Evolutionary conservation across 2,797 vertebrate genomes (phyloP).

Genomic region (Tadarida brasiliensis): DNA sequence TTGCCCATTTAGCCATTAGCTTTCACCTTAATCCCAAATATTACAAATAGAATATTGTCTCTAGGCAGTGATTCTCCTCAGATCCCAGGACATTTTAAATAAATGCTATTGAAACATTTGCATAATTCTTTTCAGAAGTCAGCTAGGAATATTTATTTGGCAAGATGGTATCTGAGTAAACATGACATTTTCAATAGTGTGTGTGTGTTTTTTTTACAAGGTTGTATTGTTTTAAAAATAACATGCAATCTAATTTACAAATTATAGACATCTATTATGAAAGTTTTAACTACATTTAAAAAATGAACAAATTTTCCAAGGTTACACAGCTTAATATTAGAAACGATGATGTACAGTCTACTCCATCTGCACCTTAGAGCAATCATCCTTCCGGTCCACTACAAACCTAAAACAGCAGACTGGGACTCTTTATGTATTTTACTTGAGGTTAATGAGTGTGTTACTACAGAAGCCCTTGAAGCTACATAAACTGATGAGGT

Average conservation of each 20-base stretch:
- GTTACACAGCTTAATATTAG: neutral
- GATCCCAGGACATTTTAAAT: constrained; percentile 7
- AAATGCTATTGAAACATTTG: neutral
- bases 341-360: neutral
- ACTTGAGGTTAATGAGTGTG: neutral
- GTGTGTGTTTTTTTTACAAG: neutral
- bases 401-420: neutral
- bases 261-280: neutral
- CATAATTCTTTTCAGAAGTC: constrained; percentile 58
- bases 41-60: neutral
- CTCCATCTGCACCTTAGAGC: neutral
- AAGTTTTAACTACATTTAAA: neutral
- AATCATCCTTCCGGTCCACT: neutral
- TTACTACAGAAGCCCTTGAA: neutral
- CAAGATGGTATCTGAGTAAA: constrained; percentile 48
- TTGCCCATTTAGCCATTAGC: neutral
- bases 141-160: constrained; percentile 59
- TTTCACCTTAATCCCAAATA: neutral
- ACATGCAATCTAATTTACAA: constrained; percentile 54
- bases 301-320: constrained; percentile 46
- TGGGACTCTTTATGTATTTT: neutral
- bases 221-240: constrained; percentile 21
- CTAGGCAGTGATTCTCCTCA: neutral
- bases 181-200: constrained; percentile 9
- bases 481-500: neutral